A percentile compares a stretch with the other conserved stretches of the same genome.
Conservation (phyloP, 2,888 invertebrate species). For the Eilema griseolum region DNA sequence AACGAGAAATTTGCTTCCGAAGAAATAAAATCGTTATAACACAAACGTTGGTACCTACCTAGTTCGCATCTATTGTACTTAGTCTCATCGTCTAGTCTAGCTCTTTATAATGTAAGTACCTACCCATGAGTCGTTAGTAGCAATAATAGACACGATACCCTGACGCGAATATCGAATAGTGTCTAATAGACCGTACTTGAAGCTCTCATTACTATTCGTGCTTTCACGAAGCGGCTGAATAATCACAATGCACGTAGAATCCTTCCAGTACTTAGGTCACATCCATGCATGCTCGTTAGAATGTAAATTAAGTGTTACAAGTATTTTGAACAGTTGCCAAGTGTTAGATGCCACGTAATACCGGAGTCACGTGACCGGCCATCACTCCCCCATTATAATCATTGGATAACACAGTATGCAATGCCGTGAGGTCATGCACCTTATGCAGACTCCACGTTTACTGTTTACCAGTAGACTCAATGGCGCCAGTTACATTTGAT, state of each 20-base stretch:
- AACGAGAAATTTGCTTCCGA: conserved; percentile 21
- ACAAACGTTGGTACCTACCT: conserved; percentile 1
- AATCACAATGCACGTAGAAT: conserved; percentile 65
- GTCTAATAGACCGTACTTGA: conserved; percentile 42
- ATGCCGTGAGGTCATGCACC: conserved; percentile 76
- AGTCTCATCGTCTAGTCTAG: conserved; percentile 10
- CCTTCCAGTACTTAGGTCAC: conserved; percentile 71
- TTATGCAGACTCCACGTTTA: conserved; percentile 67
- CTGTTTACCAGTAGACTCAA: conserved; percentile 66
- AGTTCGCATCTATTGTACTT: conserved; percentile 2
- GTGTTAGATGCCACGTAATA: conserved; percentile 67
- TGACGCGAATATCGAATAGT: conserved; percentile 16
- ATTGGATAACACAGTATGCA: conserved; percentile 73
- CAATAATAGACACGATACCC: conserved; percentile 15
- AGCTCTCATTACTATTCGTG: conserved; percentile 55
- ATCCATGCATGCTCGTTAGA: conserved; percentile 68
- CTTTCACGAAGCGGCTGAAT: conserved; percentile 55
- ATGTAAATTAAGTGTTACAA: conserved; percentile 76
- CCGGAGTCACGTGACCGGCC: conserved; percentile 64
- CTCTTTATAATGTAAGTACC: conserved; percentile 11
- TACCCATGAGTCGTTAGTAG: conserved; percentile 9
- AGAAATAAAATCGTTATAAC: conserved; percentile 20
- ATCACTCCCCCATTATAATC: conserved; percentile 73
- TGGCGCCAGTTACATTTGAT: conserved; percentile 69
- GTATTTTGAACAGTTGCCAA: conserved; percentile 77